Percentiles rank a stretch among this genome's conserved stretches.
phyloP scores from a whole-genome alignment of 2,113 vertebrate genomes.

The Hipposideros armiger region DNA sequence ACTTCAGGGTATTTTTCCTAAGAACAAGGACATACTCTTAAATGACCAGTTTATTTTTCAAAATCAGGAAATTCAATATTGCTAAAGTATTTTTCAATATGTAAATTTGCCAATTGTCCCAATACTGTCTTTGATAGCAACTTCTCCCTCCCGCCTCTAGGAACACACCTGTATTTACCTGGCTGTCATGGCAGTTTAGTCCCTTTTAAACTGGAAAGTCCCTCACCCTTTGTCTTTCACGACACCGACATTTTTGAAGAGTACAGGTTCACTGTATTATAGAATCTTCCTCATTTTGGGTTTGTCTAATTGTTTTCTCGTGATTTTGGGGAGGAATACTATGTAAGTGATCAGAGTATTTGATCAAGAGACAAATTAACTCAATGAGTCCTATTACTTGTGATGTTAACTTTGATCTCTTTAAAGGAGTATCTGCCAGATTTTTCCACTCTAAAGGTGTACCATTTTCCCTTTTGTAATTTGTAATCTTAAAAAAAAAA shows the following conservation, averaged over 20 bases:
- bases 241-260: neutral
- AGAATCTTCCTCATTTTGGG: neutral
- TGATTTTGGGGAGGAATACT: neutral
- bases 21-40: conserved; percentile 33
- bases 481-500: neutral
- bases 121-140: neutral
- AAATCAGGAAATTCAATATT: conserved; percentile 37
- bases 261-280: neutral
- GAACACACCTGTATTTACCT: neutral
- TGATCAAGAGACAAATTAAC: neutral
- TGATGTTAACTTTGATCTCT: neutral
- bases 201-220: neutral
- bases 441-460: neutral
- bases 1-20: conserved; percentile 17
- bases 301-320: neutral
- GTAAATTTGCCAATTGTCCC: neutral
- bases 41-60: neutral
- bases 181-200: neutral
- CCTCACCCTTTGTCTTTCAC: neutral
- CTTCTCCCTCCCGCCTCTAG: neutral
- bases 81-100: neutral
- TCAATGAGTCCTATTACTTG: neutral
- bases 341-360: neutral
- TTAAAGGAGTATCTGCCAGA: neutral
- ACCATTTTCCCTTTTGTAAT: neutral